phyloP scores from a whole-genome alignment of 2,797 vertebrate species.

The Oryzias dopingdopingensis region DNA sequence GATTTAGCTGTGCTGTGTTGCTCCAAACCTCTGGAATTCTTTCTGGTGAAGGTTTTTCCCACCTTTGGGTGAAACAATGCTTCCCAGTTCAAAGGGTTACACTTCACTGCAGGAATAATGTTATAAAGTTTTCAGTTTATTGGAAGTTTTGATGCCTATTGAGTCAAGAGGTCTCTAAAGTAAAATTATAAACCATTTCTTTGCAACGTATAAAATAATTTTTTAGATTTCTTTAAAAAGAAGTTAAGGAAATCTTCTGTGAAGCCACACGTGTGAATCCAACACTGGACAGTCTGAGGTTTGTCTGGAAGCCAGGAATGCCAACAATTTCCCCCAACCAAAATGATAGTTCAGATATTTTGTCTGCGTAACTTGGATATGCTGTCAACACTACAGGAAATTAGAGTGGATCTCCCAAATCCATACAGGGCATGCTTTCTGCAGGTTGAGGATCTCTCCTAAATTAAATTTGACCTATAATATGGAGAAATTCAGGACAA shows the following conservation, averaged over 20 bases:
- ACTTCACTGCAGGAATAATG: constrained; percentile 7
- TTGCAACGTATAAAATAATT: not conserved
- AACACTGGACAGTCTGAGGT: not conserved
- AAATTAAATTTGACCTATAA: not conserved
- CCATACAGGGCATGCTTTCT: not conserved
- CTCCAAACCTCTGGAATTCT: constrained; percentile 8
- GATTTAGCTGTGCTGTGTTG: constrained; percentile 32
- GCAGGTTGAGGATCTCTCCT: not conserved
- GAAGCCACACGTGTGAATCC: not conserved
- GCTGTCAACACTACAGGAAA: not conserved
- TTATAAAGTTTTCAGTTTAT: constrained; percentile 15
- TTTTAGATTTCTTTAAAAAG: too few relatives aligned
- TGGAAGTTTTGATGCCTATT: constrained; percentile 5
- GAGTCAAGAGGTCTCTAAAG: not conserved
- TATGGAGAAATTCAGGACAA: too few relatives aligned
- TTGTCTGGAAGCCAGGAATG: not conserved
- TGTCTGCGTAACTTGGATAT: not conserved
- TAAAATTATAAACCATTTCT: not conserved
- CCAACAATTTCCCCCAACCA: not conserved
- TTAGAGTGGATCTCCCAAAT: not conserved
- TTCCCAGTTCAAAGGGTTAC: constrained; percentile 22
- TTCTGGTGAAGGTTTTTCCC: constrained; percentile 19
- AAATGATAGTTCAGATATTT: not conserved
- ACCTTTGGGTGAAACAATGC: constrained; percentile 24
- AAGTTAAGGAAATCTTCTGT: not conserved